A percentile compares a stretch with the other conserved stretches of the same genome.
These are phyloP conservation scores for Alethe diademata DNA, from an alignment of 2,113 vertebrate species.

Conservation along the genomic window DNA sequence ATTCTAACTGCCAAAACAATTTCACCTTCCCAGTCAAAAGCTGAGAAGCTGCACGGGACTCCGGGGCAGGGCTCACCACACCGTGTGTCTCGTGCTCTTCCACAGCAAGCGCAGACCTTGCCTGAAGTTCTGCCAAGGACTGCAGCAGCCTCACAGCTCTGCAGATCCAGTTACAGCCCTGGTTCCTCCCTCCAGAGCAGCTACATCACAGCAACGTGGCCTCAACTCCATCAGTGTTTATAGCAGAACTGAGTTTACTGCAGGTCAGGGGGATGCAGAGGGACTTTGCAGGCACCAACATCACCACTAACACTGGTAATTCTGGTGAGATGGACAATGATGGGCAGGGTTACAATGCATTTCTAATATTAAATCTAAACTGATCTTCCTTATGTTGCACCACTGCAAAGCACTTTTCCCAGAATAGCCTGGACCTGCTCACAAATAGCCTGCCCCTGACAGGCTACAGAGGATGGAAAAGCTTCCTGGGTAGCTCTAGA, in stretches of 20 bases:
- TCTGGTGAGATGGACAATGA: neutral
- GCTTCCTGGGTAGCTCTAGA: neutral
- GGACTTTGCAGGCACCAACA: neutral
- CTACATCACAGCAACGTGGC: neutral
- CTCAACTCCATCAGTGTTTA: neutral
- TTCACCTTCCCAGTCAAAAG: neutral
- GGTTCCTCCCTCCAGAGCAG: neutral
- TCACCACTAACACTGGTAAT: neutral
- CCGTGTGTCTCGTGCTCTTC: rapidly evolving
- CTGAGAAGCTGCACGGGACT: rapidly evolving
- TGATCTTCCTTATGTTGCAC: neutral
- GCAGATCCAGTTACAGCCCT: neutral
- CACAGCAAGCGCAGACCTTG: neutral
- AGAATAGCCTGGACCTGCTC: neutral
- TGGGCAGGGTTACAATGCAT: neutral
- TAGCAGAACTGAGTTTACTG: neutral
- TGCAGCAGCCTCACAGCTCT: neutral
- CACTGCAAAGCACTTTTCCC: neutral
- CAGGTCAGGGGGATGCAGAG: neutral
- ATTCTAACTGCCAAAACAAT: neutral
- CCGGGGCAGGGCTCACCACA: neutral
- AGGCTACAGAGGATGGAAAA: neutral
- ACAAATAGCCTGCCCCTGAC: neutral
- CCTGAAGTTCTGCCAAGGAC: slow-evolving; percentile 14
- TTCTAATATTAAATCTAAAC: neutral